Evolutionary conservation across 2,888 invertebrate species (phyloP), one percentile per base, ranked within the genome.

Genomic region (Cosmopolites sordidus): DNA sequence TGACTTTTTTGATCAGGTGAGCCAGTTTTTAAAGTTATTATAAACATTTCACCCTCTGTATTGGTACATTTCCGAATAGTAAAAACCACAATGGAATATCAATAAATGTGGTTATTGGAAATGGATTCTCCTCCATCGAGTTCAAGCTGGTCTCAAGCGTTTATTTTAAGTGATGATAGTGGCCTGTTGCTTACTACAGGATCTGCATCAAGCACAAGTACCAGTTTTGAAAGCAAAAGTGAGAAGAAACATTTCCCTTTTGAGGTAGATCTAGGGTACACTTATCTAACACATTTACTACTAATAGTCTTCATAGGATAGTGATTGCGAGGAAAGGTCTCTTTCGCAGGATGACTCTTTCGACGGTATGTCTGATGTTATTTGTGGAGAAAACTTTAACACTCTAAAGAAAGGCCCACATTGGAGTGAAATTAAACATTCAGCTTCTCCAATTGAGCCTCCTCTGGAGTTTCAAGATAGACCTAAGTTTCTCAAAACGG

Each of bases 381-480:
- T 89, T 83, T 85, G 87, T 64, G 85, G 86, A 11, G 88, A 87
- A 70, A 86, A 88, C 73, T 89, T 89, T 68, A 89, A 88, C 69
- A 89, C 89, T 1, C 76, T 89, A 58, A 89, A 89, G 69, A 89
- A 89, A 73, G 88, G 86, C 16, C 87, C 87, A 8, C 76, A 77
- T 48, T 79, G 79, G 76, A 73, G 70, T 16, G 78, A 78, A 56
- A 62, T 75, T 17, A 64, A 79, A 80, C 83, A 83, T 45, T 79
- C 79, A 62, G 67, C 79, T 48, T 76, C 79, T 27, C 82, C 87
- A 12, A 89, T 91, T 60, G 89, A 89, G 67, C 92, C 92, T 56
- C 92, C 92, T 12, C 86, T 84, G 12, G 89, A 92, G 70, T 92
- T 91, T 75, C 91, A 90, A 76, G 89, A 82, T 63, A 78, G 77